Evolutionary conservation across 2,888 invertebrate species (phyloP), one percentile per base, ranked within the genome.

Genomic region (Archips crataeganus): DNA sequence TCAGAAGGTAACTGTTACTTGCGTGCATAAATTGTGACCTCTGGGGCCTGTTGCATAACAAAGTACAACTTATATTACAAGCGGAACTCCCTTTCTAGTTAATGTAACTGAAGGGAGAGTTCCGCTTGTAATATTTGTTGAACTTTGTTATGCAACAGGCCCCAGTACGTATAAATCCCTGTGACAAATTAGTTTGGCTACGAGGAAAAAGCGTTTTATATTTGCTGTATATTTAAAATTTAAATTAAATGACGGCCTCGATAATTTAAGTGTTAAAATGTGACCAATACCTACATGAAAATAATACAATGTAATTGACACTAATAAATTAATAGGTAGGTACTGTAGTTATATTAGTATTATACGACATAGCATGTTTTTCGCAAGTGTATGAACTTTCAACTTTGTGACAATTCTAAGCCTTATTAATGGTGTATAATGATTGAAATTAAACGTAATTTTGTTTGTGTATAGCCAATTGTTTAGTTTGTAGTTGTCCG

Each of bases 291-390:
- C 4, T 5, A 51, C 5, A 32, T 11, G 32, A 57, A 57, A 57
- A 57, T 5, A 32, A 57, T 32, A 57, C 57, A 57, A 57, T 57
- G 57, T 57, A 57, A 57, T n/a, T 57, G 57, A 57, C 32, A 57
- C 57, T 57, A 11, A 57, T 57, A 54, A 54, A 23, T 23, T 23
- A 54, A 54, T 23, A n/a, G n/a, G n/a, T n/a, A n/a, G n/a, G n/a
- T n/a, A 54, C 13, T 54, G 23, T 51, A 47, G 10, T 49, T 49
- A n/a, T 49, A 49, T n/a, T 10, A n/a, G 49, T n/a, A 15, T 54
- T 15, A 23, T 54, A 11, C 32, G 57, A 57, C 32, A 54, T 1
- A 11, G 57, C 32, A 57, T 57, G 57, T 54, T 54, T 51, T 9
- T 23, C 6, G 15, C 13, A 54, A 54, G 8, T 54, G 54, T 54